Base-by-base conservation (phyloP, 2,888 invertebrate genomes). In the Cerastoderma edule region DNA sequence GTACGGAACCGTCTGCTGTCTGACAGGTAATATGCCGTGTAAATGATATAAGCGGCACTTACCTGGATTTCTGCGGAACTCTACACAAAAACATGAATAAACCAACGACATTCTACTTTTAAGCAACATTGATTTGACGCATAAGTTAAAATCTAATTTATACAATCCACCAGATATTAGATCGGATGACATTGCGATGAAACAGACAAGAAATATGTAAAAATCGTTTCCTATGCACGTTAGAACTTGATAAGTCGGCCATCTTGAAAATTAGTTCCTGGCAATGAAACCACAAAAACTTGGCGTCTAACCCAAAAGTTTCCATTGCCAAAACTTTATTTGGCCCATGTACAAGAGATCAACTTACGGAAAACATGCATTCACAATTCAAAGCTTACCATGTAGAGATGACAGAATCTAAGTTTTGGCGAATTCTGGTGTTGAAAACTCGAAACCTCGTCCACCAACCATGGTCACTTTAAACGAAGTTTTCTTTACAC, bases 261-360 rank as follows among this genome's bases (percentile, higher is more conserved):
- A 88, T 88, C 77, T 88, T 88, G 88, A 81, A 88, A 87, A 85
- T 81, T 83, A 87, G 85, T 87, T 82, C 84, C 81, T 75, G 78
- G 78, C 80, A 84, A 82, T 60, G 73, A 79, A 80, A 68, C 75
- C 78, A 69, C 74, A 80, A 82, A 82, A 79, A 77, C 75, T 82
- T 82, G 82, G 82, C 82, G 76, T 75, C 68, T 60, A 80, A 83
- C 82, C 82, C 82, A 82, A 77, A 78, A 76, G 67, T 79, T 77
- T 79, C 75, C 75, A 69, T 77, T 82, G 82, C 82, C 82, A 82
- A 82, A 79, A 82, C 77, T 79, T 79, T 71, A 82, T 75, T 77
- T 82, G 82, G 77, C 82, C 72, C 79, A 79, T 77, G 66, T 82
- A 82, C 82, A 79, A 81, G 57, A 76, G 50, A 71, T 70, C 73